Conservation (phyloP, 2,113 vertebrate species). For the Anarrhichthys ocellatus region DNA sequence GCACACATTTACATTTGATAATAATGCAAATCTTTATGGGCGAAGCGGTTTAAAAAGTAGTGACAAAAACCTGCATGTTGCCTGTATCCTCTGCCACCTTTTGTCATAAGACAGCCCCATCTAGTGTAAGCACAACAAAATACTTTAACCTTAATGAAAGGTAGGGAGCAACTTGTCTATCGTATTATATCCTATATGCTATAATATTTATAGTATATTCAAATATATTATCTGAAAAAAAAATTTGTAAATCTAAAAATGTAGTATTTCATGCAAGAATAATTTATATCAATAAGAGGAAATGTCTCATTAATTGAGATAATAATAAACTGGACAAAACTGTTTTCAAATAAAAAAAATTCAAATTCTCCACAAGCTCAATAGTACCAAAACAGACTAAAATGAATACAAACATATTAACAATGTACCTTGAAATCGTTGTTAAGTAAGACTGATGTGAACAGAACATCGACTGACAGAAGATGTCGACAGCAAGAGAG, state of each 20-base stretch:
- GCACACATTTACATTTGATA: background rate
- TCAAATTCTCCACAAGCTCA: background rate
- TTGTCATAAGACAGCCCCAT: constrained; percentile 6
- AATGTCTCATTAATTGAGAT: background rate
- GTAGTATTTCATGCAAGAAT: background rate
- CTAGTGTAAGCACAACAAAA: background rate
- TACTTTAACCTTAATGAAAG: background rate
- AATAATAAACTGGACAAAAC: background rate
- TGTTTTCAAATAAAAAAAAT: background rate
- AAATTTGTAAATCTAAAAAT: background rate
- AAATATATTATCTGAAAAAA: background rate
- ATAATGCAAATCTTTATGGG: background rate
- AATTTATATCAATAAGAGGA: background rate
- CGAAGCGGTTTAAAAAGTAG: background rate
- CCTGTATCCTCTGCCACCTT: background rate
- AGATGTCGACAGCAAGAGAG: constrained; percentile 27
- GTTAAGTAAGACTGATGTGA: constrained; percentile 5
- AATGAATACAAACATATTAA: background rate
- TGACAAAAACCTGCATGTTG: background rate
- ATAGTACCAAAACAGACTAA: background rate
- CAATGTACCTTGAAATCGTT: constrained; percentile 1
- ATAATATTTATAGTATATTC: background rate
- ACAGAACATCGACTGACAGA: constrained; percentile 25
- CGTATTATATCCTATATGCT: background rate
- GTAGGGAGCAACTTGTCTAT: background rate